These are phyloP conservation scores for Poecilobothrus nobilitatus DNA, from an alignment of 2,888 invertebrate species.

Conservation along the genomic window DNA sequence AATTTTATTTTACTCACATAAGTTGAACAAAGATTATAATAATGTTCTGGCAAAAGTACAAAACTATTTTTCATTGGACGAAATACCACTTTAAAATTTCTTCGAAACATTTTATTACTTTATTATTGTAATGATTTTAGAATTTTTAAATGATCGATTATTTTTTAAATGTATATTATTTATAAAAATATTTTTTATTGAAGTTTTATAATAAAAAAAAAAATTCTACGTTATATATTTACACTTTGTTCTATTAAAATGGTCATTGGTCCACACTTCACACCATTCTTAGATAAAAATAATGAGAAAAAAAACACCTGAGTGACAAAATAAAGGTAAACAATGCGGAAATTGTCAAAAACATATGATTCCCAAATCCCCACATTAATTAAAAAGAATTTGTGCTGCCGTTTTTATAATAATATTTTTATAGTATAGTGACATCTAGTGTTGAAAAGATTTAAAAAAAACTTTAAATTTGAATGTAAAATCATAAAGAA, in stretches of 20 bases:
- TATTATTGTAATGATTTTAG: too few relatives aligned
- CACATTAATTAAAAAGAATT: too few relatives aligned
- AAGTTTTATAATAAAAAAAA: background rate
- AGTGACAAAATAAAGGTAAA: conserved; percentile 1
- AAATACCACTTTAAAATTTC: conserved; percentile 42
- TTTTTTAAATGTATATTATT: background rate
- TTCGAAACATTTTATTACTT: conserved; percentile 37
- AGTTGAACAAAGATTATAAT: conserved; percentile 40
- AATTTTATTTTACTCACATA: conserved; percentile 36
- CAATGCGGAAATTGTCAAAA: conserved; percentile 2
- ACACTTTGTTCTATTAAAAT: too few relatives aligned
- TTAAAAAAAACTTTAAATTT: too few relatives aligned
- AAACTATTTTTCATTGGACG: conserved; percentile 41
- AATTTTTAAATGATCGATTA: background rate
- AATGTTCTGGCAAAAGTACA: conserved; percentile 39
- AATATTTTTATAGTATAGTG: background rate
- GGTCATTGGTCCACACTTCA: background rate
- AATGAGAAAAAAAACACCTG: background rate
- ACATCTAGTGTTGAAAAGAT: too few relatives aligned
- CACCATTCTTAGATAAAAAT: background rate
- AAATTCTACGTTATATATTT: background rate
- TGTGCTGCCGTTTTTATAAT: background rate
- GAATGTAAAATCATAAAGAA: too few relatives aligned
- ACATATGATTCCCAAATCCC: background rate
- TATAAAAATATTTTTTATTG: background rate